Evolutionary conservation across 1,140 invertebrate species (phyloP), one percentile per base, ranked within the genome.

Genomic region (Drosophila takahashii): DNA sequence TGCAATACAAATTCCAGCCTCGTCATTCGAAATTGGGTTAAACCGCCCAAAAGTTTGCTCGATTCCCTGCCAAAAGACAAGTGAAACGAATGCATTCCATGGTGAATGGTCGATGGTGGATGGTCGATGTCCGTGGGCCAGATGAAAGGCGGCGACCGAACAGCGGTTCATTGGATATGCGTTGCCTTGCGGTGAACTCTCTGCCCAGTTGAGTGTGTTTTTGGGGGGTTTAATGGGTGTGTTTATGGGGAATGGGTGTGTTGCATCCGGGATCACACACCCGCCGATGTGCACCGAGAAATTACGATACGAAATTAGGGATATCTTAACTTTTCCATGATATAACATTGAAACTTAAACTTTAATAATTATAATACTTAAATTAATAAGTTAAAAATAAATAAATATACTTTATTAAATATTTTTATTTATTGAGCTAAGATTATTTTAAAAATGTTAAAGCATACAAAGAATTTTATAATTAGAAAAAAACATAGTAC

Each of bases 121-220:
- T 22, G 51, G 34, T n/a, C 32, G 32, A 29, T 37, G 32, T 59
- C 59, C 53, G 8, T 27, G 52, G 52, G 26, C 13, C 18, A 18
- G 61, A 34, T 67, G 65, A 70, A 70, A 70, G 65, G 64, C 41
- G 42, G 52, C 5, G 50, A 66, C 62, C 44, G 41, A 53, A 57
- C 47, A 66, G 72, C 42, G 73, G 53, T 59, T 77, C 74, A 77
- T 77, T 77, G 54, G 74, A 77, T 69, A 77, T 77, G 74, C 74
- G 72, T 41, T 76, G 64, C 62, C 54, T 59, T 61, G 69, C 67
- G 36, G 47, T 34, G 57, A 50, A 18, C 56, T 53, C 45, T 47
- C 32, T 69, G 65, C 16, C 32, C 50, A 62, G 26, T 61, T 18
- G 41, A 61, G 42, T 47, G 36, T 62, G 15, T 41, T 42, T 7